phyloP scores from a whole-genome alignment of 2,797 vertebrate genomes.

The Malacoctenus gilli region DNA sequence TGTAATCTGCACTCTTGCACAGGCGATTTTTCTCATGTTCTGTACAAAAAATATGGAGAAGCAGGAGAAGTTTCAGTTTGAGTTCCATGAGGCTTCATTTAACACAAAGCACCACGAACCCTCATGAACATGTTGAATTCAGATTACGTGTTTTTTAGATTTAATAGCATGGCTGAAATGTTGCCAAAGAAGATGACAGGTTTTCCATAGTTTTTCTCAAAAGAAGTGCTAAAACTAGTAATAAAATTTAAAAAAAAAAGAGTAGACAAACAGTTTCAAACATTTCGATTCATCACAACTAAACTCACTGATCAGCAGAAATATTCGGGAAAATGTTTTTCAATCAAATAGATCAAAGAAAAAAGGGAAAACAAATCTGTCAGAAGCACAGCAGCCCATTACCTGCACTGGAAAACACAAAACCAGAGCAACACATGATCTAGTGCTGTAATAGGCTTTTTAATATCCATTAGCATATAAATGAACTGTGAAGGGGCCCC shows the following conservation, averaged over 20 bases:
- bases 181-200: too few relatives aligned
- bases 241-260: too few relatives aligned
- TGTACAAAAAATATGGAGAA: constrained; percentile 52
- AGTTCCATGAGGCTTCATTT: background rate
- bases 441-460: background rate
- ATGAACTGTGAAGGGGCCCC: background rate
- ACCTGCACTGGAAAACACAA: background rate
- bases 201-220: too few relatives aligned
- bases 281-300: background rate
- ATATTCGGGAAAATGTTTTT: too few relatives aligned
- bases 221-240: too few relatives aligned
- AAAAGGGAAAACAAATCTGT: too few relatives aligned
- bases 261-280: background rate
- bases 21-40: constrained; percentile 97
- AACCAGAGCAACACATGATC: background rate
- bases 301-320: background rate
- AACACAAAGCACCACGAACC: background rate
- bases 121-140: too few relatives aligned
- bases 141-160: too few relatives aligned
- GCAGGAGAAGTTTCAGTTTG: background rate
- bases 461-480: background rate
- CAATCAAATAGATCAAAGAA: too few relatives aligned
- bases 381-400: too few relatives aligned
- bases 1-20: constrained; percentile 98
- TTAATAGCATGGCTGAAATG: too few relatives aligned